Conservation (phyloP, 2,888 invertebrate species). For the Dolichomitus sp. region DNA sequence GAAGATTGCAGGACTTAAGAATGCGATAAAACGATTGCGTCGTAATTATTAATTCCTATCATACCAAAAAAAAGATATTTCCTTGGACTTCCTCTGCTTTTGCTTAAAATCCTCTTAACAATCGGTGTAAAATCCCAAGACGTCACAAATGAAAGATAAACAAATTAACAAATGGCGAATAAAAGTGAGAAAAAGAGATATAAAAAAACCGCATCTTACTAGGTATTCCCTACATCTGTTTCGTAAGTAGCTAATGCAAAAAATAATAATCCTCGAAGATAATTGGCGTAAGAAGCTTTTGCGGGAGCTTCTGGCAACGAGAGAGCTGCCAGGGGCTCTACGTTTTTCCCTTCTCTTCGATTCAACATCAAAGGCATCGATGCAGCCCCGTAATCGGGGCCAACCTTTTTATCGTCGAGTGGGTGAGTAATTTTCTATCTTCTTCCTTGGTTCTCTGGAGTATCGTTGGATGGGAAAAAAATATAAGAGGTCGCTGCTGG, state of each 20-base stretch:
- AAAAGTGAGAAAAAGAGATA: background rate
- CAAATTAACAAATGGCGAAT: background rate
- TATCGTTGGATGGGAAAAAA: background rate
- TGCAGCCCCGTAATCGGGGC: slow-evolving; percentile 34
- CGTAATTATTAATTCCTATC: background rate
- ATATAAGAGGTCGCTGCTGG: slow-evolving; percentile 3
- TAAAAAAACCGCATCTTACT: background rate
- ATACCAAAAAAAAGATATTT: background rate
- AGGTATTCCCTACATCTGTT: slow-evolving; percentile 22
- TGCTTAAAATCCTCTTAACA: slow-evolving; percentile 18
- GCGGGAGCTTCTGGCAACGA: slow-evolving; percentile 12
- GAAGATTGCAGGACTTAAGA: no score
- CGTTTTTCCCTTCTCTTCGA: slow-evolving; percentile 42
- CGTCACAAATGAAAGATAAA: background rate
- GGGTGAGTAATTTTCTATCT: slow-evolving; percentile 29
- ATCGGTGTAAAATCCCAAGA: background rate
- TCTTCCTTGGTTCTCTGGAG: background rate
- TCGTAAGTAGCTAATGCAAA: slow-evolving; percentile 22
- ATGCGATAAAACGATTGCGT: background rate
- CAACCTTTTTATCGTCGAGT: slow-evolving; percentile 33
- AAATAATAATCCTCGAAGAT: slow-evolving; percentile 65
- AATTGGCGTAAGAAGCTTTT: slow-evolving; percentile 83
- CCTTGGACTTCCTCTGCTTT: background rate
- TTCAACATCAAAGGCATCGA: slow-evolving; percentile 62
- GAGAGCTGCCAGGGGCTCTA: background rate